A percentile compares a stretch with the other conserved stretches of the same genome.
phyloP scores from a whole-genome alignment of 2,888 invertebrate species.

The Pachycephus smyrnensis region DNA sequence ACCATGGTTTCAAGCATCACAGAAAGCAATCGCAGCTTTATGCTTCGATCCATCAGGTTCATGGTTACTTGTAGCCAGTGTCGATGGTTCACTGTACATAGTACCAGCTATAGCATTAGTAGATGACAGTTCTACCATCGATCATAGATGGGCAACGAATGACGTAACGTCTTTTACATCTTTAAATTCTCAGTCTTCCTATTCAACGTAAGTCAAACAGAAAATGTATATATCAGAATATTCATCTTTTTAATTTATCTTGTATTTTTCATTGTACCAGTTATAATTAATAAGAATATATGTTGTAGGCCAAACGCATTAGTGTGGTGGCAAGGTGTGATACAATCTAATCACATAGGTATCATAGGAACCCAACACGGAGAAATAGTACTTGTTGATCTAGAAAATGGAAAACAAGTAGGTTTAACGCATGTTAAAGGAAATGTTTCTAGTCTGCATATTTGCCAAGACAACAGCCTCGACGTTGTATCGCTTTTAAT shows the following conservation, averaged over 20 bases:
- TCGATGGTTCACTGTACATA: slow-evolving; percentile 73
- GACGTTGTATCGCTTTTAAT: slow-evolving; percentile 76
- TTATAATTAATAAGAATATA: neutral
- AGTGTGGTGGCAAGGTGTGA: slow-evolving; percentile 63
- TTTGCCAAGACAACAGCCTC: slow-evolving; percentile 80
- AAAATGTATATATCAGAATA: neutral
- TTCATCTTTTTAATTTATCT: slow-evolving; percentile 7
- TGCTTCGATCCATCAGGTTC: slow-evolving; percentile 88
- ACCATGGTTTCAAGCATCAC: slow-evolving; percentile 60
- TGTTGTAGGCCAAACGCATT: slow-evolving; percentile 58
- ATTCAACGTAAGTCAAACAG: slow-evolving; percentile 48
- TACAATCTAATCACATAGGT: slow-evolving; percentile 58
- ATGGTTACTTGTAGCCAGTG: slow-evolving; percentile 74
- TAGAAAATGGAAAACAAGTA: slow-evolving; percentile 77
- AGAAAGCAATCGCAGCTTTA: slow-evolving; percentile 65
- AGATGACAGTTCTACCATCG: slow-evolving; percentile 69
- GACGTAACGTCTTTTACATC: slow-evolving; percentile 71
- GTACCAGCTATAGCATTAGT: slow-evolving; percentile 73
- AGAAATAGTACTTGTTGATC: slow-evolving; percentile 76
- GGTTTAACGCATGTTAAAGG: slow-evolving; percentile 76
- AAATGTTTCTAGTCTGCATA: slow-evolving; percentile 73
- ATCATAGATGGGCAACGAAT: slow-evolving; percentile 72
- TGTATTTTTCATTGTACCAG: slow-evolving; percentile 5
- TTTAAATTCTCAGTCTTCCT: slow-evolving; percentile 55
- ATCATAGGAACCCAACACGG: slow-evolving; percentile 69